Evolutionary conservation across 2,888 invertebrate genomes (phyloP).

Genomic region (Apodemia mormo): DNA sequence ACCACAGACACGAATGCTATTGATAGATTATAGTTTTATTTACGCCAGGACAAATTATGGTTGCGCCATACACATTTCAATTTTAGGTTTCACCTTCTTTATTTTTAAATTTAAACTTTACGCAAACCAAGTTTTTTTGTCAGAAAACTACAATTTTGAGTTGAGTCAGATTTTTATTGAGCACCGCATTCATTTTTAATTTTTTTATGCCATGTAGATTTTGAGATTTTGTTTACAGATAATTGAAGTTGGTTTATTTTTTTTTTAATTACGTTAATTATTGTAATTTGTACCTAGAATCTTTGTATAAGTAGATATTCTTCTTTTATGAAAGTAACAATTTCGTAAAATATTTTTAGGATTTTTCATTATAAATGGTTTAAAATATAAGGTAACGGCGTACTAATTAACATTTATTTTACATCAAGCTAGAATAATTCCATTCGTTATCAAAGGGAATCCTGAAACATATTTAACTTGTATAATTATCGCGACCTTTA

Average conservation of each 20-base stretch:
- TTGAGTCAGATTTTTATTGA: no score
- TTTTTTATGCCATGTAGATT: no score
- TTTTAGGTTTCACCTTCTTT: not conserved
- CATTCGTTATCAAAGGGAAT: conserved; percentile 3
- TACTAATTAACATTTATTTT: not conserved
- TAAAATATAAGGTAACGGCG: not conserved
- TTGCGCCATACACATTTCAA: not conserved
- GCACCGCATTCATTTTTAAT: no score
- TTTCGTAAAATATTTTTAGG: not conserved
- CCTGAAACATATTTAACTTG: conserved; percentile 18
- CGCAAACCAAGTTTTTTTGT: no score
- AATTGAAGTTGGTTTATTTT: no score
- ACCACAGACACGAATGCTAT: conserved; percentile 12
- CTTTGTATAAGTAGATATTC: no score
- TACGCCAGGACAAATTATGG: not conserved
- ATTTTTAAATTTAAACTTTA: no score
- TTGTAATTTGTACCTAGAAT: no score
- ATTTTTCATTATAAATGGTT: not conserved
- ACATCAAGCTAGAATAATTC: not conserved
- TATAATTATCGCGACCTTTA: conserved; percentile 34
- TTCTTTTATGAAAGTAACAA: no score
- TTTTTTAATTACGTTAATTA: no score
- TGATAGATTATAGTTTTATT: conserved; percentile 15
- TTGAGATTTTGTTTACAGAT: no score
- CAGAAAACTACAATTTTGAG: no score